Percentiles rank a stretch among this genome's conserved stretches.
These are phyloP conservation scores for Heliconius nattereri DNA, from an alignment of 1,140 invertebrate species.

Conservation along the genomic window DNA sequence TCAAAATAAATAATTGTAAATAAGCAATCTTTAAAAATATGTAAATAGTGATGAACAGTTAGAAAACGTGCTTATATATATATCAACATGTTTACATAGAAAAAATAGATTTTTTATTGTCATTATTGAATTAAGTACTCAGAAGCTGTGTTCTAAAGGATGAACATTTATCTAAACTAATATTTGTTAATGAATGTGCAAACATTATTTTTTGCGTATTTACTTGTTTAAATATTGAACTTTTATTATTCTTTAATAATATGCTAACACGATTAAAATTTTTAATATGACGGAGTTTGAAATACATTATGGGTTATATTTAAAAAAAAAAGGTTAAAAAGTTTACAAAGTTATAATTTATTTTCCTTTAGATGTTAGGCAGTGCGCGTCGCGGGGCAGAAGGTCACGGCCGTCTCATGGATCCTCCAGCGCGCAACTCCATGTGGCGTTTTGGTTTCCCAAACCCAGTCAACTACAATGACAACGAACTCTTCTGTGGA, in stretches of 20 bases:
- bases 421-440: conserved; percentile 93
- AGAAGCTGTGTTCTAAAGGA: background rate
- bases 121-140: no score
- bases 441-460: conserved; percentile 97
- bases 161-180: conserved; percentile 3
- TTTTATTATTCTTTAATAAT: background rate
- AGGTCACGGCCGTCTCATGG: conserved; percentile 92
- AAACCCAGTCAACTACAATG: conserved; percentile 96
- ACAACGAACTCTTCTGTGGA: conserved; percentile 92
- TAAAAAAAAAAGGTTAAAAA: background rate
- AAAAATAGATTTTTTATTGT: no score
- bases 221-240: background rate
- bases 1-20: no score
- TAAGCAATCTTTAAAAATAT: no score
- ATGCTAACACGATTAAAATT: background rate
- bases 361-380: conserved; percentile 59
- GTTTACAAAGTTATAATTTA: background rate
- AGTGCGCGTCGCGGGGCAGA: conserved; percentile 71
- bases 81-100: no score
- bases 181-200: conserved; percentile 2
- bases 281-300: background rate
- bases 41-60: no score
- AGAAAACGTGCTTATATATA: no score
- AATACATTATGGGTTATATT: background rate
- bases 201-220: conserved; percentile 10